Evolutionary conservation across 2,888 invertebrate genomes (phyloP).

Genomic region (Heliconius cydno): DNA sequence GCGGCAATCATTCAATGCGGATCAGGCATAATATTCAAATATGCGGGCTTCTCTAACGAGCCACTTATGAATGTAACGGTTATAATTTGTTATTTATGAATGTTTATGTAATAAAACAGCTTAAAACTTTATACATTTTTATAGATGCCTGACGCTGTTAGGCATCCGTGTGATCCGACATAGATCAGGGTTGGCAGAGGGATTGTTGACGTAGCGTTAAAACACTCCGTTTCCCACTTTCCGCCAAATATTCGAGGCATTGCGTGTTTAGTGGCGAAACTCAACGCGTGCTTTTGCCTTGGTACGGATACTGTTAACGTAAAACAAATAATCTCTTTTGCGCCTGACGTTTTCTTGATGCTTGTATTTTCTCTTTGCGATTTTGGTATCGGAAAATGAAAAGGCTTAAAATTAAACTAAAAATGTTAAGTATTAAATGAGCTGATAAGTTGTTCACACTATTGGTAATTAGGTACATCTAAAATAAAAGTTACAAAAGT

Average conservation of each 20-base stretch:
- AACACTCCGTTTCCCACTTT: too few species aligned
- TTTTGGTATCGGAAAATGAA: neutral
- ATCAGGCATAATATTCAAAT: constrained; percentile 42
- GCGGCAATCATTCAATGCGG: constrained; percentile 37
- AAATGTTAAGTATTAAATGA: neutral
- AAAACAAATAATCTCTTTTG: neutral
- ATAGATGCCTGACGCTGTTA: neutral
- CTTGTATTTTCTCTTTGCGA: neutral
- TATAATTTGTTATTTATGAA: constrained; percentile 27
- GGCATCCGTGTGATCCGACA: too few species aligned
- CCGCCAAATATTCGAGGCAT: neutral
- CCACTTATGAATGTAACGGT: constrained; percentile 22
- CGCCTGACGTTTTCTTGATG: neutral
- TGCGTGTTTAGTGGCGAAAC: neutral
- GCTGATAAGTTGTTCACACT: neutral
- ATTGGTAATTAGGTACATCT: neutral
- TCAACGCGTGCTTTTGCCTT: too few species aligned
- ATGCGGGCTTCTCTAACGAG: constrained; percentile 46
- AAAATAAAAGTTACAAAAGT: neutral
- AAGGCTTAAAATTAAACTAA: neutral
- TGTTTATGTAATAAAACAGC: neutral
- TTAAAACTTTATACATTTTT: neutral
- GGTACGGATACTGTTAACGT: too few species aligned
- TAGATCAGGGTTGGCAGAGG: neutral
- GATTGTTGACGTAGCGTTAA: too few species aligned